Conservation (phyloP, 2,113 vertebrate genomes). For the Pampusana beccarii region DNA sequence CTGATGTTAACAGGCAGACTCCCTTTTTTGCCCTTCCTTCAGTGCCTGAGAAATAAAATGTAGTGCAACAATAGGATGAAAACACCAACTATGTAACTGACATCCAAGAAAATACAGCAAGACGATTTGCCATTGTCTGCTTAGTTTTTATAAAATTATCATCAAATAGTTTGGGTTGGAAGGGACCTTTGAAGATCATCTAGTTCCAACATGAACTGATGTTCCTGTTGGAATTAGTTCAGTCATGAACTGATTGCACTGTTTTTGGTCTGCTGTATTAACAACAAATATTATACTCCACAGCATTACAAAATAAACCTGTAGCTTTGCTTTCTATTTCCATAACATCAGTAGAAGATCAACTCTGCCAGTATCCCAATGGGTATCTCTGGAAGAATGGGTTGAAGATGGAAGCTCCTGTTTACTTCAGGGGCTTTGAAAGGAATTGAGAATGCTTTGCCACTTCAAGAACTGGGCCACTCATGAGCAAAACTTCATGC, state of each 20-base stretch:
- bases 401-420: neutral
- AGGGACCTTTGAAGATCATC: neutral
- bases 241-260: neutral
- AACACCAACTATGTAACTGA: neutral
- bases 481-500: neutral
- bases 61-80: neutral
- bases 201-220: neutral
- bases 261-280: neutral
- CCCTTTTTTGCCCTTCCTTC: neutral
- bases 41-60: neutral
- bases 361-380: neutral
- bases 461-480: neutral
- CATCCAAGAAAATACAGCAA: neutral
- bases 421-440: neutral
- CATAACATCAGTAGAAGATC: neutral
- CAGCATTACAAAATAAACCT: neutral
- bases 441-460: neutral
- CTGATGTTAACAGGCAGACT: neutral
- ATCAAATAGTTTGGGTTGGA: neutral
- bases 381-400: neutral
- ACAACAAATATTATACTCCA: neutral
- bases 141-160: neutral
- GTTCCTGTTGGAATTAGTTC: neutral
- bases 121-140: neutral
- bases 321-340: neutral